phyloP scores from a whole-genome alignment of 2,888 invertebrate species.

The Acrobasis consociella region DNA sequence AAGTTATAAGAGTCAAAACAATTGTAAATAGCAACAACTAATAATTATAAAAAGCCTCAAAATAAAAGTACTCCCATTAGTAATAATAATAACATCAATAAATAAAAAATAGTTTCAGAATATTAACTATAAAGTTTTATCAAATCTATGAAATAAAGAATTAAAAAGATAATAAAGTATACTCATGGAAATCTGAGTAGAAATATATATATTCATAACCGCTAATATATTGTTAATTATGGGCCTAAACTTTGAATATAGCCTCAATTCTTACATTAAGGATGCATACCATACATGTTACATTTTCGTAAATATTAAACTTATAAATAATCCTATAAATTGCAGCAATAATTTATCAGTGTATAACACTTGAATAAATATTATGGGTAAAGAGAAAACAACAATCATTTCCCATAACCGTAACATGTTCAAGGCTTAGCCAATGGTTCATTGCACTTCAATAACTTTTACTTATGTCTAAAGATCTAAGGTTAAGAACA shows the following conservation, averaged over 20 bases:
- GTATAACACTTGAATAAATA: conserved; percentile 72
- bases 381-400: conserved; percentile 61
- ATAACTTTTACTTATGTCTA: conserved; percentile 53
- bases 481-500: conserved; percentile 50
- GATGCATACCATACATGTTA: conserved; percentile 35
- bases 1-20: conserved; percentile 65
- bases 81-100: conserved; percentile 62
- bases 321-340: conserved; percentile 54
- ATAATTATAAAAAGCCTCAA: conserved; percentile 68
- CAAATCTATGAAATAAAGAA: conserved; percentile 29
- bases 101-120: conserved; percentile 58
- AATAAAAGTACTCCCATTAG: conserved; percentile 58
- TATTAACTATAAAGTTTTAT: not conserved
- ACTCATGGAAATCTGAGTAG: conserved; percentile 51
- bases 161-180: conserved; percentile 39
- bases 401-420: conserved; percentile 62
- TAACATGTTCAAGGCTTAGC: conserved; percentile 73
- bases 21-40: conserved; percentile 78
- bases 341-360: conserved; percentile 64
- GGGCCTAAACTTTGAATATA: conserved; percentile 51
- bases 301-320: conserved; percentile 39
- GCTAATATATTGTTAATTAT: conserved; percentile 31
- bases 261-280: conserved; percentile 54
- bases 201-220: conserved; percentile 35
- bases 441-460: conserved; percentile 76